Evolutionary conservation across 2,113 vertebrate species (phyloP).

Genomic region (Alligator mississippiensis): DNA sequence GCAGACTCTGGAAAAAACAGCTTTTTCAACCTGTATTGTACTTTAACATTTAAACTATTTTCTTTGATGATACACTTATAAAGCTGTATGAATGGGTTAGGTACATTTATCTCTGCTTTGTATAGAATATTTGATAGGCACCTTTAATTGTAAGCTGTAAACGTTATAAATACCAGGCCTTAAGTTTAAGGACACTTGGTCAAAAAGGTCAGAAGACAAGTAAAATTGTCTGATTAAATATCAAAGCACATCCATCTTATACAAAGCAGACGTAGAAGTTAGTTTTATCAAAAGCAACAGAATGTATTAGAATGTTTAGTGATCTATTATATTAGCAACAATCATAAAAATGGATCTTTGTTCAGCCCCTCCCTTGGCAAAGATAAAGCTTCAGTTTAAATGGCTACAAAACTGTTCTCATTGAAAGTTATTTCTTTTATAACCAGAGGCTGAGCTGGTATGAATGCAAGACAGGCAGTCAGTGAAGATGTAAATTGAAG

Average conservation of each 20-base stretch:
- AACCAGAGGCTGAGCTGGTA: too few species aligned
- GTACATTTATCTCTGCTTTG: not conserved
- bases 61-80: not conserved
- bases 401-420: too few species aligned
- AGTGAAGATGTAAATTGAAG: too few species aligned
- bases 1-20: not conserved
- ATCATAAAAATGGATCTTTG: not conserved
- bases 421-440: too few species aligned
- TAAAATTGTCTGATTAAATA: not conserved
- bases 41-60: not conserved
- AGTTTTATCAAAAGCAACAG: not conserved
- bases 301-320: not conserved
- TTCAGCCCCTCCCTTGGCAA: not conserved
- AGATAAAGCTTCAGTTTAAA: not conserved
- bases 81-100: not conserved
- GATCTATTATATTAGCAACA: not conserved
- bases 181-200: not conserved
- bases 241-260: not conserved
- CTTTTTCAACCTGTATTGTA: not conserved
- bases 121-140: not conserved
- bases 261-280: accelerated
- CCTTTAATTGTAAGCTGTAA: not conserved
- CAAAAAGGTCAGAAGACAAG: not conserved
- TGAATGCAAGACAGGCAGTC: too few species aligned
- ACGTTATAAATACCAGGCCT: not conserved